Evolutionary conservation across 1,140 invertebrate genomes (phyloP).

Genomic region (Ylistrum balloti): DNA sequence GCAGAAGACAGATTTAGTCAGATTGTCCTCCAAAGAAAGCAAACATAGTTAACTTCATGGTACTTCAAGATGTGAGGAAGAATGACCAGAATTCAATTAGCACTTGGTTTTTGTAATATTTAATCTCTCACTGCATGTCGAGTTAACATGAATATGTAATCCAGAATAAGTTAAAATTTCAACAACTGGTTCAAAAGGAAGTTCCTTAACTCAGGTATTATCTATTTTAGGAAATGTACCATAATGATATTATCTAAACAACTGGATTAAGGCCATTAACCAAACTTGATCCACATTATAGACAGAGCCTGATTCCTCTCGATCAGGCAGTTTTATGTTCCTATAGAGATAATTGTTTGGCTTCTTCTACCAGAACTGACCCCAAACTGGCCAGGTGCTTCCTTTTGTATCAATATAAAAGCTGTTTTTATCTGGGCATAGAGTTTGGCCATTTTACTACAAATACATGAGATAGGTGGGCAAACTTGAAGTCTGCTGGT

Average conservation of each 20-base stretch:
- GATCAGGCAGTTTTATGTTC: not conserved
- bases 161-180: too few species aligned
- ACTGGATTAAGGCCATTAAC: not conserved
- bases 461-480: conserved; percentile 15
- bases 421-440: not conserved
- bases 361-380: not conserved
- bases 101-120: too few species aligned
- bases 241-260: not conserved
- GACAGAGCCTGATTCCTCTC: not conserved
- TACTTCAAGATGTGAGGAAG: too few species aligned
- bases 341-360: not conserved
- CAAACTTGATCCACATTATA: not conserved
- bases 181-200: too few species aligned
- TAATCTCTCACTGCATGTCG: too few species aligned
- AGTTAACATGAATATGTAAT: too few species aligned
- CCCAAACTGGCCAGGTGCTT: conserved; percentile 22
- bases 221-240: too few species aligned
- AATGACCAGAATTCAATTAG: too few species aligned
- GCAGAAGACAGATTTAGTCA: too few species aligned
- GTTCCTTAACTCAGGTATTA: too few species aligned
- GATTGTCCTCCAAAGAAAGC: too few species aligned
- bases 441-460: conserved; percentile 29
- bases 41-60: too few species aligned
- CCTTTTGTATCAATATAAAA: conserved; percentile 35
- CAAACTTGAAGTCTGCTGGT: not conserved